Base-by-base conservation (phyloP, 2,888 invertebrate species). In the Volucella zonaria region DNA sequence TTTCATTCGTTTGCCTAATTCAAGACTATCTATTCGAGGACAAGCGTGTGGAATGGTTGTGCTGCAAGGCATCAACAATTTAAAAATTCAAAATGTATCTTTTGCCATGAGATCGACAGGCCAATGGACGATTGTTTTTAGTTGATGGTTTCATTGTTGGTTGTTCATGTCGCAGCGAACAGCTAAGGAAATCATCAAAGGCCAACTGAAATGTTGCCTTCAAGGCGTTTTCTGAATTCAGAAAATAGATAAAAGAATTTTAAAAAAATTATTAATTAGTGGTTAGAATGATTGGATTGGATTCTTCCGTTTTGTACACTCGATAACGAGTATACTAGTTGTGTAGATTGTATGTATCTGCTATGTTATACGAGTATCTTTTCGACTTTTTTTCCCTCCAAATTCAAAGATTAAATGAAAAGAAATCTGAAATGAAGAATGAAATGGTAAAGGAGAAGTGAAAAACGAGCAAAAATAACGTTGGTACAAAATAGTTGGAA, bases 201-300 rank as follows among this genome's bases (percentile, higher is more conserved):
- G 8, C 15, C 31, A 54, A 38, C n/a, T n/a, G 6, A 10, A 38
- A 75, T 12, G 49, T 43, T 56, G 54, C 73, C 82, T 68, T 2
- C 6, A 38, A 43, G 71, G 56, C 38, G 49, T 59, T 82, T 56
- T 64, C 23, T 40, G 6, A 61, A 42, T 14, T 67, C 40, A 40
- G 40, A 77, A 71, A 59, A 14, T 14, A 14, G 14, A 49, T 2
- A 12, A 45, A 51, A 64, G 12, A 12, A 59, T 6, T 31, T 31
- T 31, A 68, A 64, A 64, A 61, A 61, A n/a, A 49, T 52, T 79
- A 80, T 81, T 85, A 81, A 85, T 85, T 81, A 77, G 62, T 42
- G 73, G 52, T 77, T 85, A 71, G 62, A 73, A 71, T 62, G 74
- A 61, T 68, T 85, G 80, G 83, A 85, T 80, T 85, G 71, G 62